Conservation (phyloP, 2,888 invertebrate genomes). For the Meliscaeva auricollis region DNA sequence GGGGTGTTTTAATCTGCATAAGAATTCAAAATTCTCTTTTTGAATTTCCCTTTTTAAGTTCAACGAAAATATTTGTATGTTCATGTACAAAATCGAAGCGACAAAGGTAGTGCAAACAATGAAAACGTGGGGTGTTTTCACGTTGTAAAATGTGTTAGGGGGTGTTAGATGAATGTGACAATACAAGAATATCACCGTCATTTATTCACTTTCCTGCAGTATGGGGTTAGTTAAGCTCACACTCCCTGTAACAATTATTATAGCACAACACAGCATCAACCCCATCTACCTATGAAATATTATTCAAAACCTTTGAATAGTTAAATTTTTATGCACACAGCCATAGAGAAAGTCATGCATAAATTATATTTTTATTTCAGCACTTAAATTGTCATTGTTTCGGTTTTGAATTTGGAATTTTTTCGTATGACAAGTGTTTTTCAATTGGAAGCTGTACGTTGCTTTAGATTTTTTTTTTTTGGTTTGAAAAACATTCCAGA, state of each 20-base stretch:
- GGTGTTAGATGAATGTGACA: conserved; percentile 36
- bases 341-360: conserved; percentile 18
- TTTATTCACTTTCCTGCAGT: conserved; percentile 25
- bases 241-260: conserved; percentile 19
- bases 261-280: conserved; percentile 42
- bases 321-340: neutral
- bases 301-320: conserved; percentile 20
- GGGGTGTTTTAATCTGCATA: conserved; percentile 64
- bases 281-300: neutral
- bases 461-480: too few species aligned
- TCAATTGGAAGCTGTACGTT: neutral
- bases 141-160: neutral
- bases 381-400: conserved; percentile 61
- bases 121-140: conserved; percentile 3
- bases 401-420: conserved; percentile 53
- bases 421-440: conserved; percentile 49
- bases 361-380: conserved; percentile 41
- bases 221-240: conserved; percentile 32
- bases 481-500: conserved; percentile 33
- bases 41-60: conserved; percentile 30
- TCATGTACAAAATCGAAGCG: neutral
- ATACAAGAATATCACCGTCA: conserved; percentile 32
- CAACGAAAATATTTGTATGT: neutral
- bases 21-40: conserved; percentile 62
- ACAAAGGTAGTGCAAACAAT: conserved; percentile 21